Base-by-base conservation (phyloP, 2,113 vertebrate species). In the Labrus mixtus region DNA sequence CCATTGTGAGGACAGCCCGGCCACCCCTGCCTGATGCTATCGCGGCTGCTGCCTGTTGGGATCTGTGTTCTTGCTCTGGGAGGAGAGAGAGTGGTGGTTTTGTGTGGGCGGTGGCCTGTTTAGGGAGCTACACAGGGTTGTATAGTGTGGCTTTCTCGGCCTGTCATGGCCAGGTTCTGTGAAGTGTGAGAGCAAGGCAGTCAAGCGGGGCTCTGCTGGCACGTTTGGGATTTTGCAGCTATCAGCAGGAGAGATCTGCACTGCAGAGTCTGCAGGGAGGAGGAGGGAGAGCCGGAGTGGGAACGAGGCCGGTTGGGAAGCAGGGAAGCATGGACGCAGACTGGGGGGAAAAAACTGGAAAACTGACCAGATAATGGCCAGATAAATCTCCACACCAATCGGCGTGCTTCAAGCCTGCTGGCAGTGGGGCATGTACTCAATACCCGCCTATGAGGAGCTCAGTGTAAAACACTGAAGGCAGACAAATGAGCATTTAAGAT, bases 221-320 rank as follows among this genome's bases (percentile, higher is more conserved):
- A 86, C 83, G 50, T 85, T 89, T 80, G 89, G 88, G 90, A 90
- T 88, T 88, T 91, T 91, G 91, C 87, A 87, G 86, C 80, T 84
- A 91, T 93, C 91, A 89, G 87, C 85, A 72, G 87, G 91, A 89
- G 91, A 92, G 82, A 93, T 92, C 94, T 93, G 93, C 93, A 93
- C 91, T 94, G 94, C 93, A 93, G 92, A 90, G 85, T 76, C 83
- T 87, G 79, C 80, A 73, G 72, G 63, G 66, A n/a, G 74, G 76
- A 80, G 76, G 82, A 64, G 65, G 65, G 73, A 79, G 77, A 81
- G 68, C 46, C 22, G 15, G 46, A 60, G 64, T 13, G 70, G 78
- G 75, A 76, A 74, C 9, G 57, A 67, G 72, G 63, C 41, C 15
- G 57, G 65, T 61, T 41, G 23, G 80, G 73, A 78, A 82, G 77